phyloP scores from a whole-genome alignment of 2,888 invertebrate genomes.

The Athalia cordata region DNA sequence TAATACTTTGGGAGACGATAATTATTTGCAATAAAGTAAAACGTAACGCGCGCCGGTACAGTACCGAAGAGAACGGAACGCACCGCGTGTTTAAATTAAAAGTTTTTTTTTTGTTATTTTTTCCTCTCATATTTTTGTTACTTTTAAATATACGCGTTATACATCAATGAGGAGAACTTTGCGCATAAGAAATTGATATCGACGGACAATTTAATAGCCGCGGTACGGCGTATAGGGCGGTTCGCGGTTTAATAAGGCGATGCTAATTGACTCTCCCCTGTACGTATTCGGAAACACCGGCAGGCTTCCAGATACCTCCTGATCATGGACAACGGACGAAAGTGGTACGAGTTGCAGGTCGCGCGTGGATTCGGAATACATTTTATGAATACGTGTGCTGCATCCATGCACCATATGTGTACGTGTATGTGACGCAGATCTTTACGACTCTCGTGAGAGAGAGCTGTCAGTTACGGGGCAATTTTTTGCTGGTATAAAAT shows the following conservation, averaged over 20 bases:
- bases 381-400: background rate
- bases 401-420: background rate
- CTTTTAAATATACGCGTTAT: too few species aligned
- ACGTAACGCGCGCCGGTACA: too few species aligned
- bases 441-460: background rate
- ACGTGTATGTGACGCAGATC: background rate
- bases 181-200: background rate
- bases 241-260: conserved; percentile 35
- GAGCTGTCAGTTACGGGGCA: conserved; percentile 25
- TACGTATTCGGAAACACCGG: conserved; percentile 1
- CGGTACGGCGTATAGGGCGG: background rate
- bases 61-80: too few species aligned
- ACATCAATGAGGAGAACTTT: background rate
- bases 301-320: background rate
- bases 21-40: conserved; percentile 32
- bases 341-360: conserved; percentile 22
- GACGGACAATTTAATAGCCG: conserved; percentile 10
- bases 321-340: background rate
- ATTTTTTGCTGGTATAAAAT: conserved; percentile 36
- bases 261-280: conserved; percentile 35
- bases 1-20: background rate
- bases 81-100: too few species aligned
- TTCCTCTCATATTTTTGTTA: too few species aligned
- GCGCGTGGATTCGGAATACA: background rate
- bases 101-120: too few species aligned